Base-by-base conservation (phyloP, 2,797 vertebrate genomes). In the Sparus aurata region DNA sequence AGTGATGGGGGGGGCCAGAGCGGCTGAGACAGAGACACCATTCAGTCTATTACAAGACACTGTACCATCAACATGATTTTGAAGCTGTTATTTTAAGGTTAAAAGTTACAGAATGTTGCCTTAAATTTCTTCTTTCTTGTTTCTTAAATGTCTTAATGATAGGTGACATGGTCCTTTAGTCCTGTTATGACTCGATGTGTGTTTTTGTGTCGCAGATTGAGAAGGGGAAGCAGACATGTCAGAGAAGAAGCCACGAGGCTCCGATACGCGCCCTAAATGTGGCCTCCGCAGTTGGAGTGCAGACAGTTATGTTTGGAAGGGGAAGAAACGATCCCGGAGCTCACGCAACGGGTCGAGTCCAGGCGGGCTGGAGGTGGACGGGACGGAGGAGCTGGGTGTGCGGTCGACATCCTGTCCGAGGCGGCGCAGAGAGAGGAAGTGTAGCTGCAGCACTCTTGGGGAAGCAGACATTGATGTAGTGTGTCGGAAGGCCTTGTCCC, bases 281-380 rank as follows among this genome's bases (percentile, higher is more conserved):
- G 96, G 93, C 86, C 50, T 95, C 69, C 95, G 97, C 69, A 98
- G 98, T 82, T 96, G 97, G 93, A 99, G 97, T 0, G 97, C 96
- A 0, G 98, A 99, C 93, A 97, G 98, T 25, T 97, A 98, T 0
- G 95, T 96, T 17, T 98, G 98, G 96, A 96, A 95, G 38, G 95
- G 97, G 12, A 99, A 98, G 93, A 99, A 98, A 76, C 96, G 97
- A 52, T 97, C 97, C 18, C 95, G 96, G 82, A 96, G 95, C 23
- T 95, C 95, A 34, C 94, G 94, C 69, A 95, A 90, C 0, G 96
- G 95, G 20, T 86, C 93, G 0, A 95, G 94, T 1, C 86, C 92
- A 0, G 94, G 94, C 43, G 88, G 84, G 0, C 47, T 66, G 8
- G 94, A 93, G 66, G 83, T 22, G 1, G 93, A 94, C 3, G 85